These are phyloP conservation scores for Muscina levida DNA, from an alignment of 2,888 invertebrate species.

Conservation along the genomic window DNA sequence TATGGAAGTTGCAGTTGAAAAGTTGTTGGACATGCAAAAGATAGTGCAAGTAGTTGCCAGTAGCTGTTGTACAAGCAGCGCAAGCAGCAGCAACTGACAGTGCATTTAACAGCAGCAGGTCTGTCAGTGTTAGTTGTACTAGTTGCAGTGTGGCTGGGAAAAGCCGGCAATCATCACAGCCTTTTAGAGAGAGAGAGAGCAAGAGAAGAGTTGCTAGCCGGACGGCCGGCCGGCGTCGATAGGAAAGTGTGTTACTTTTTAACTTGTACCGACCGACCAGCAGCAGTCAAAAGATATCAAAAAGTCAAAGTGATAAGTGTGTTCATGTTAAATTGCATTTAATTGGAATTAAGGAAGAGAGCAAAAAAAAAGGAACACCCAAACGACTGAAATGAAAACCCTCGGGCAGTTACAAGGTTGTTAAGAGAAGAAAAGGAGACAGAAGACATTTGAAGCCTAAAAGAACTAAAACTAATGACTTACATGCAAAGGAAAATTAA, in stretches of 20 bases:
- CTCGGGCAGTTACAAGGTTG: background rate
- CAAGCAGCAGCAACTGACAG: background rate
- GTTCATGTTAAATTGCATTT: slow-evolving; percentile 45
- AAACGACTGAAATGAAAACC: background rate
- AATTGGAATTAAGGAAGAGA: slow-evolving; percentile 14
- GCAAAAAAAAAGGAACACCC: background rate
- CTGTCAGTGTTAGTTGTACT: too few species aligned
- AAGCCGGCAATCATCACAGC: slow-evolving; percentile 18
- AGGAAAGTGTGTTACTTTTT: background rate
- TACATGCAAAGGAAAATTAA: too few species aligned
- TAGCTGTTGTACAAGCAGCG: slow-evolving; percentile 1
- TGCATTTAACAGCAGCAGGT: too few species aligned
- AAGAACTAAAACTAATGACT: too few species aligned
- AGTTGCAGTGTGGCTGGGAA: slow-evolving; percentile 6
- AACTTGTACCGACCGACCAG: slow-evolving; percentile 21
- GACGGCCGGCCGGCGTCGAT: background rate
- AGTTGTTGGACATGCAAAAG: slow-evolving; percentile 48
- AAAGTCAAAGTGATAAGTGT: slow-evolving; percentile 45
- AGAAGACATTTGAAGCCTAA: too few species aligned
- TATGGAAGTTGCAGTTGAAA: slow-evolving; percentile 23
- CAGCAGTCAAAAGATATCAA: slow-evolving; percentile 37
- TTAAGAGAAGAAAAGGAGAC: too few species aligned
- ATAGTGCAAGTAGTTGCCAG: slow-evolving; percentile 27
- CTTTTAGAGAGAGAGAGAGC: too few species aligned
- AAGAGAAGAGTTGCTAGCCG: background rate